A percentile compares a stretch with the other conserved stretches of the same genome.
These are phyloP conservation scores for Vultur gryphus DNA, from an alignment of 2,797 vertebrate species.

Conservation along the genomic window DNA sequence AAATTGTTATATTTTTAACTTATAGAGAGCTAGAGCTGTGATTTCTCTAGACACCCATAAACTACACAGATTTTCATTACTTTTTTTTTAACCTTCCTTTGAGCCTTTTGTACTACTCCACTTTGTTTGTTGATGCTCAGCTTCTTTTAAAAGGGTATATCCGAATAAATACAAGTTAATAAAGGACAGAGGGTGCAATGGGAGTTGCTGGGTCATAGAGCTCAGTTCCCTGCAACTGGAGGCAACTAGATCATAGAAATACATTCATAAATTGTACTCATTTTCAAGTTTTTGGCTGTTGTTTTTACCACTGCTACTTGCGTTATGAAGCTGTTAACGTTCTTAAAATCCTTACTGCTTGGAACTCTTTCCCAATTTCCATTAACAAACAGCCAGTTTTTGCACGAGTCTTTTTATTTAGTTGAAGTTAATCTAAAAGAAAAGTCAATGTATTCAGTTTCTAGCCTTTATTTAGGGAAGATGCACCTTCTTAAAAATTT, in stretches of 20 bases:
- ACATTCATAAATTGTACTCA: background rate
- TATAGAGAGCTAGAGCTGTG: background rate
- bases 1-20: slow-evolving; percentile 13
- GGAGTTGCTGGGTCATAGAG: background rate
- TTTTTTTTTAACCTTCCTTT: slow-evolving; percentile 39
- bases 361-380: background rate
- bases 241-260: background rate
- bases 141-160: slow-evolving; percentile 26
- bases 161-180: slow-evolving; percentile 46
- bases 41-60: slow-evolving; percentile 33
- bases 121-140: background rate
- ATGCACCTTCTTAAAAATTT: background rate
- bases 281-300: background rate
- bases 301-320: background rate
- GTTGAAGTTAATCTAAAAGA: background rate
- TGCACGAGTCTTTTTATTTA: background rate
- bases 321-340: background rate
- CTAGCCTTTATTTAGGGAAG: background rate
- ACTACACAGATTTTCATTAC: background rate
- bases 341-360: background rate
- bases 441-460: background rate
- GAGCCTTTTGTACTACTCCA: background rate
- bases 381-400: background rate
- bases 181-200: slow-evolving; percentile 2
- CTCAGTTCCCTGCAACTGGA: background rate